Conservation (phyloP, 2,113 vertebrate species). For the Gallinago paraguaiae region DNA sequence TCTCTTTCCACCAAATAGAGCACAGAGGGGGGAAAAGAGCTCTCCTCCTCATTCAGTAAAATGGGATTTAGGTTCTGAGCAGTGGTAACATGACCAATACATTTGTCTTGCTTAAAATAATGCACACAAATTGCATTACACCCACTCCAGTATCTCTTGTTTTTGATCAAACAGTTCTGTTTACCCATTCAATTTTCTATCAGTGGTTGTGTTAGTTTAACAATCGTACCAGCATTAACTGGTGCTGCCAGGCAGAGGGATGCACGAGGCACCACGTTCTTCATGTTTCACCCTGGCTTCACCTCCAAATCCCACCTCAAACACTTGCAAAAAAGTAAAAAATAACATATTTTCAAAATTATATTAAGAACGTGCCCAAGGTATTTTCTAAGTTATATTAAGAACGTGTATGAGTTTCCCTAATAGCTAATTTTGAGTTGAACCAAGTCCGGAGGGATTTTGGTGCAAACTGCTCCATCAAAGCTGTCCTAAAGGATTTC, state of each 20-base stretch:
- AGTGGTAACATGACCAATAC: background rate
- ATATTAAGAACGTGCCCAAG: background rate
- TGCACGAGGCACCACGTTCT: background rate
- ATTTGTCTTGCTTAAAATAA: background rate
- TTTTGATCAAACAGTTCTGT: conserved; percentile 18
- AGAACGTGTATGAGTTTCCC: rapidly evolving
- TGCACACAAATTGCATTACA: background rate
- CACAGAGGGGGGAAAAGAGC: background rate
- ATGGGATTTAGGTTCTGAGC: background rate
- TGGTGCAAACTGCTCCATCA: background rate
- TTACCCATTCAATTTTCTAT: conserved; percentile 17
- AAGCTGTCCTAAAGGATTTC: background rate
- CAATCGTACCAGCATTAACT: background rate
- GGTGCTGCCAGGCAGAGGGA: conserved; percentile 5
- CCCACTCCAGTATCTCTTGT: background rate
- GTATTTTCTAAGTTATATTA: background rate
- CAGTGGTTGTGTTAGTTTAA: background rate
- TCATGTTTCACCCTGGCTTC: background rate
- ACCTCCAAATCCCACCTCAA: background rate
- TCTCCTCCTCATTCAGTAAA: background rate
- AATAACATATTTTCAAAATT: background rate
- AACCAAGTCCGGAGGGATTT: background rate
- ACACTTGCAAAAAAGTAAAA: too few species aligned
- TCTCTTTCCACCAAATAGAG: background rate
- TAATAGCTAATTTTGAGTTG: background rate